phyloP scores from a whole-genome alignment of 2,888 invertebrate species.

The Drosophila mettleri region DNA sequence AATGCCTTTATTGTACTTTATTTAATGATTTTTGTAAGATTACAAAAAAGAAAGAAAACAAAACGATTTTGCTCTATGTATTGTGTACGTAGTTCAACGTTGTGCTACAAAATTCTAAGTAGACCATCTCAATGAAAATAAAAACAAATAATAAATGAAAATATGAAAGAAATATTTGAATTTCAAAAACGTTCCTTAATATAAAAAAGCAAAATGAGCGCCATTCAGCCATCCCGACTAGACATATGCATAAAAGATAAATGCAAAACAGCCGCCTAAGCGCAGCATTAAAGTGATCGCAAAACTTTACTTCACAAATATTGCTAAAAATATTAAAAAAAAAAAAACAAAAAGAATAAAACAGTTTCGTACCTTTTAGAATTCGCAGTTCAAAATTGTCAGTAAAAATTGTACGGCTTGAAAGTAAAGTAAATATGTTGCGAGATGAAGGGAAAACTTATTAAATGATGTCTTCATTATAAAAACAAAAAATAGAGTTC shows the following conservation, averaged over 20 bases:
- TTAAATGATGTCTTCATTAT: constrained; percentile 43
- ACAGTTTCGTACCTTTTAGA: constrained; percentile 83
- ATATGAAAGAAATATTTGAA: constrained; percentile 31
- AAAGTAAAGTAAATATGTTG: constrained; percentile 26
- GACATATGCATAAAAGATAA: constrained; percentile 26
- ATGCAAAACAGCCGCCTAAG: constrained; percentile 30
- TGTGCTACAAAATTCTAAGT: constrained; percentile 47
- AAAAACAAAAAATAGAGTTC: constrained; percentile 50
- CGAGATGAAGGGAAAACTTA: constrained; percentile 32
- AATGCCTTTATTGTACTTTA: constrained; percentile 62
- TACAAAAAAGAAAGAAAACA: constrained; percentile 26
- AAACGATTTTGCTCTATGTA: constrained; percentile 60
- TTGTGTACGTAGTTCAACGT: constrained; percentile 62
- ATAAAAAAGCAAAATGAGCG: not conserved
- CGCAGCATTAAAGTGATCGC: constrained; percentile 35
- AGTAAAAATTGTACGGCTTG: constrained; percentile 59
- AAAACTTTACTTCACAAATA: constrained; percentile 35
- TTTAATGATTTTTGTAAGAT: constrained; percentile 51
- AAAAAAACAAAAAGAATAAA: constrained; percentile 28
- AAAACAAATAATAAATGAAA: constrained; percentile 10
- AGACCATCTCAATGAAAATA: constrained; percentile 46
- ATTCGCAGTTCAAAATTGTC: constrained; percentile 85
- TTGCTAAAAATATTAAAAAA: constrained; percentile 36
- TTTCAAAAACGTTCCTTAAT: constrained; percentile 62
- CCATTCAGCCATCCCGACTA: constrained; percentile 29